Evolutionary conservation across 2,113 vertebrate species (phyloP).

Genomic region (Ginglymostoma cirratum): DNA sequence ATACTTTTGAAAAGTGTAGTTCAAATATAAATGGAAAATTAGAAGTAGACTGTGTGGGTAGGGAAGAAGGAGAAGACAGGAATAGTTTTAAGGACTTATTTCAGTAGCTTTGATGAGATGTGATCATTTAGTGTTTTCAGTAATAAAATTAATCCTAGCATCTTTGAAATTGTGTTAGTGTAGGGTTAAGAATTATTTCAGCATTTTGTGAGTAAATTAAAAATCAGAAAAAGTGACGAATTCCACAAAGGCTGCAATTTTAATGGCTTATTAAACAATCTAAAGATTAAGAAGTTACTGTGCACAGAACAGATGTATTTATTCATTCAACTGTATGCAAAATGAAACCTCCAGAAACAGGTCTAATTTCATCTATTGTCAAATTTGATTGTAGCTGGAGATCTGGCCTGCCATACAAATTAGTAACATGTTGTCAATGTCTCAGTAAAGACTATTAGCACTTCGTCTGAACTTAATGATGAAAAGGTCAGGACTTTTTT

Average conservation of each 20-base stretch:
- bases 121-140: no score
- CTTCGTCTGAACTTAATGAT: background rate
- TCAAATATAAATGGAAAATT: no score
- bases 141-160: no score
- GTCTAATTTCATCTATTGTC: background rate
- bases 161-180: no score
- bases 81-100: no score
- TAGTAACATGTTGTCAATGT: background rate
- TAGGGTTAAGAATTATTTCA: background rate
- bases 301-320: background rate
- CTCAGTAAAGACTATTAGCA: background rate
- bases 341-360: background rate
- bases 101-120: no score
- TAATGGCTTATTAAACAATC: background rate
- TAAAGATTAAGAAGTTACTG: background rate
- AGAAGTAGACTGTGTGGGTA: no score
- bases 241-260: background rate
- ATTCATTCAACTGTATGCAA: background rate
- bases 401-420: conserved; percentile 6
- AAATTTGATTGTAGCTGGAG: background rate
- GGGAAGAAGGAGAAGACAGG: no score
- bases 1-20: no score
- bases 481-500: background rate
- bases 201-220: background rate
- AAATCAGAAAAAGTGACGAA: background rate